A percentile compares a stretch with the other conserved stretches of the same genome.
Conservation (phyloP, 2,888 invertebrate species). For the Coelinius sp. region DNA sequence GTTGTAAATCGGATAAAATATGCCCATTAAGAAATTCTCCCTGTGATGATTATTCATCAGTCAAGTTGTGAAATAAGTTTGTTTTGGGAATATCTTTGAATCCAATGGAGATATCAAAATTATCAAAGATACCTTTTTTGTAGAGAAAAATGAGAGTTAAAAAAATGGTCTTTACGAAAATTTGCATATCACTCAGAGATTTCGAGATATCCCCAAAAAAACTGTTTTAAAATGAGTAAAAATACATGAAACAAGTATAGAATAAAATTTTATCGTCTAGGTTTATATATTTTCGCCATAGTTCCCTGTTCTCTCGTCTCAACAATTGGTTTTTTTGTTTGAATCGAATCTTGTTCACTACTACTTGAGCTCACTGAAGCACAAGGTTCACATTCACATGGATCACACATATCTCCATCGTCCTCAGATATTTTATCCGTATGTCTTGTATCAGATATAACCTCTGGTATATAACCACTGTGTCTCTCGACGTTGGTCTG, state of each 20-base stretch:
- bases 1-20: too few relatives aligned
- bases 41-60: too few relatives aligned
- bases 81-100: too few relatives aligned
- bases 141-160: too few relatives aligned
- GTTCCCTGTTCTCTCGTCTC: constrained; percentile 51
- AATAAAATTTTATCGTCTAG: constrained; percentile 17
- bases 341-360: not conserved
- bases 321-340: constrained; percentile 35
- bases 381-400: constrained; percentile 33
- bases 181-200: too few relatives aligned
- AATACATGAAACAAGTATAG: not conserved
- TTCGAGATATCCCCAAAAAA: too few relatives aligned
- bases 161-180: too few relatives aligned
- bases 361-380: constrained; percentile 6
- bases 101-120: too few relatives aligned
- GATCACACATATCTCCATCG: constrained; percentile 18
- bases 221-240: not conserved
- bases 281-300: constrained; percentile 50
- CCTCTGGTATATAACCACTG: not conserved
- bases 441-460: not conserved
- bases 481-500: not conserved
- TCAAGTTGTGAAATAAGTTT: too few relatives aligned
- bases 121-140: too few relatives aligned
- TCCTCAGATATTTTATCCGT: too few relatives aligned
- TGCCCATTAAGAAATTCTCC: too few relatives aligned